phyloP scores from a whole-genome alignment of 1,140 invertebrate species.

The Halyomorpha halys region DNA sequence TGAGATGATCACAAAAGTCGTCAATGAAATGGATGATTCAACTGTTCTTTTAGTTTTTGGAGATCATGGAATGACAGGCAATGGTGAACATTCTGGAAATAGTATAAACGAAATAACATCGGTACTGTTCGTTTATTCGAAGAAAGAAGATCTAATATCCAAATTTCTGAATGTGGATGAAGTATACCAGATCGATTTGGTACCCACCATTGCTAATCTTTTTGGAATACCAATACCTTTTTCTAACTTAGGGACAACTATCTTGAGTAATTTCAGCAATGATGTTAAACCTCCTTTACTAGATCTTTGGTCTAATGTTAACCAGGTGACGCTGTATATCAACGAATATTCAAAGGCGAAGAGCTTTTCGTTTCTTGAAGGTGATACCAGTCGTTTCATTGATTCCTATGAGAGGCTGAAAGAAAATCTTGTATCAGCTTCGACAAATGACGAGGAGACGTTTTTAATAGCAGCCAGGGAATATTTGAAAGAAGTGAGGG shows the following conservation, averaged over 20 bases:
- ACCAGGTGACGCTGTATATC: conserved; percentile 50
- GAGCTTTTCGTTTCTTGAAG: conserved; percentile 40
- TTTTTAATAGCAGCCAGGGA: conserved; percentile 43
- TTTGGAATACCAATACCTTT: conserved; percentile 85
- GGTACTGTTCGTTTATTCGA: conserved; percentile 67
- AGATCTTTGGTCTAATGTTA: conserved; percentile 59
- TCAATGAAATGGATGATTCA: conserved; percentile 58
- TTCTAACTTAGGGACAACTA: conserved; percentile 66
- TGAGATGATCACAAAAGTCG: conserved; percentile 62
- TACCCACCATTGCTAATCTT: conserved; percentile 77
- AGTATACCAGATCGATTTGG: conserved; percentile 73
- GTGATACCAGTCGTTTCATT: conserved; percentile 36
- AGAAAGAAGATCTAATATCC: conserved; percentile 20
- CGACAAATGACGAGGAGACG: conserved; percentile 32
- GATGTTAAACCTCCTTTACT: conserved; percentile 30
- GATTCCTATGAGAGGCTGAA: conserved; percentile 37
- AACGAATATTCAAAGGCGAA: conserved; percentile 38
- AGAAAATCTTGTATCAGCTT: conserved; percentile 31
- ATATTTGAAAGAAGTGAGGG: conserved; percentile 50
- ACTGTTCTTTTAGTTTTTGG: conserved; percentile 88
- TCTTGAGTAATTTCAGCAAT: conserved; percentile 48
- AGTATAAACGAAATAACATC: conserved; percentile 76
- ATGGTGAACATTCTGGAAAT: conserved; percentile 93
- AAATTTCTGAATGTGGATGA: conserved; percentile 36
- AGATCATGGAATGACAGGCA: conserved; percentile 97